phyloP scores from a whole-genome alignment of 2,113 vertebrate species.

The Hoplias malabaricus region DNA sequence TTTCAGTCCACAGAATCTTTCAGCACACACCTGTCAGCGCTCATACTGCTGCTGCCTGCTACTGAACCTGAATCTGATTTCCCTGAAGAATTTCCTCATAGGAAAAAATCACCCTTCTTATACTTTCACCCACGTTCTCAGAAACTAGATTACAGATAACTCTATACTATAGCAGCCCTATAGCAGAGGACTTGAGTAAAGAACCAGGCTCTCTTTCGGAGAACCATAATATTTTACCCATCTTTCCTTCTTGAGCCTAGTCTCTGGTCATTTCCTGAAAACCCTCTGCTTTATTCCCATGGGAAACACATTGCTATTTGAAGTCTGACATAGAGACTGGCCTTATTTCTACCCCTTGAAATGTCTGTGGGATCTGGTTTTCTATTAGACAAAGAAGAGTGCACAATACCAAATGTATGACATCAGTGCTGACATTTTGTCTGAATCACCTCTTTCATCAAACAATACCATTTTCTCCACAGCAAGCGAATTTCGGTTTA shows the following conservation, averaged over 20 bases:
- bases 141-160: neutral
- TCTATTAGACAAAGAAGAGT: neutral
- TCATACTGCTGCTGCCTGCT: neutral
- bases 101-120: constrained; percentile 3
- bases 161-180: neutral
- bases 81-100: neutral
- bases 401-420: constrained; percentile 2
- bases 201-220: constrained; percentile 43
- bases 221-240: constrained; percentile 40
- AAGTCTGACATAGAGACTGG: constrained; percentile 14
- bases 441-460: neutral
- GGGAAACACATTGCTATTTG: constrained; percentile 18
- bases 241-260: constrained; percentile 18
- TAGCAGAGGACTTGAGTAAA: constrained; percentile 32
- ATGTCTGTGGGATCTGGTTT: neutral
- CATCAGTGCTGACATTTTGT: constrained; percentile 25
- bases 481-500: neutral
- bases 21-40: neutral
- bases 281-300: constrained; percentile 6
- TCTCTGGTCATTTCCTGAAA: constrained; percentile 47
- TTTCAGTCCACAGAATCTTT: neutral
- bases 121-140: neutral
- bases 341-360: neutral
- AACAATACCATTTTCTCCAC: neutral
- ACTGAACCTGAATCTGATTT: constrained; percentile 4